Evolutionary conservation across 2,888 invertebrate genomes (phyloP), one percentile per base, ranked within the genome.

Genomic region (Hypomecis atomaria): DNA sequence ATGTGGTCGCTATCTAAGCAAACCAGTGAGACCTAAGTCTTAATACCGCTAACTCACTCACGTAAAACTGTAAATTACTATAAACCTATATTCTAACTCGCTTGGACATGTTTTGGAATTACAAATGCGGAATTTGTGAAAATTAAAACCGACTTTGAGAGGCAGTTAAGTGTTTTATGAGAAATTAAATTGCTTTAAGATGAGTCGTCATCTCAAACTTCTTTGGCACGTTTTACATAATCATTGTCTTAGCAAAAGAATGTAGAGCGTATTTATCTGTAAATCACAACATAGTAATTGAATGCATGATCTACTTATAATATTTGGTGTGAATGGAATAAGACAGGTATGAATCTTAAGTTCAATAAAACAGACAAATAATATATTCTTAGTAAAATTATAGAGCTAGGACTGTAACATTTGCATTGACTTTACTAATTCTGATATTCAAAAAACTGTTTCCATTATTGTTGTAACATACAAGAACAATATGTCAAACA

Each of bases 51-150:
- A 48, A 37, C 43, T n/a, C n/a, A 40, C 11, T 50, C 44, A 11
- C 44, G 23, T 47, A n/a, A 47, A 54, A 59, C 63, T 59, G 55
- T 52, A 40, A 47, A 42, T 53, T 11, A 53, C 47, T 23, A 65
- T 65, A 60, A 65, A 65, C 65, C 65, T 65, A 65, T 47, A 57
- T 57, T 55, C 10, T 9, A 9, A 7, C n/a, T 23, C 38, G 36
- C 23, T 23, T 11, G 38, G 38, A n/a, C 38, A 23, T 56, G 13
- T 10, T 47, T 36, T 56, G 4, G 56, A 45, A 36, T 34, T 54
- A n/a, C 23, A 45, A 45, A 47, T 47, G 56, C 38, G 33, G 38
- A 40, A 56, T 48, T 56, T 56, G 38, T 47, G 33, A 8, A 48
- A 47, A 47, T 47, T 40, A 10, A 47, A 47, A 23, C 38, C 7